Percentiles rank a stretch among this genome's conserved stretches.
phyloP scores from a whole-genome alignment of 2,113 vertebrate genomes.

The Pyxicephalus adspersus region DNA sequence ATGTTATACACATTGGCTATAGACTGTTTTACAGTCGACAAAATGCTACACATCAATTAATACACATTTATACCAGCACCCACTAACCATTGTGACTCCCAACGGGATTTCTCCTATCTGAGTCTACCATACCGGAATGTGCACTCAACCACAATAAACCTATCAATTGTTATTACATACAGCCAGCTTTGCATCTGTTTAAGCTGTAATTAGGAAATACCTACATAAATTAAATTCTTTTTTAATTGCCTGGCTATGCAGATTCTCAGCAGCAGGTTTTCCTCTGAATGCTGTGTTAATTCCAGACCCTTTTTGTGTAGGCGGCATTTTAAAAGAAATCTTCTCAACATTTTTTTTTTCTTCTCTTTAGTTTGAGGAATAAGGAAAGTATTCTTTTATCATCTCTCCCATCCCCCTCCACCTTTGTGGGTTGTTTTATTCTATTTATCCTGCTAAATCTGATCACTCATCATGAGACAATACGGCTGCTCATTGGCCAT shows the following conservation, averaged over 20 bases:
- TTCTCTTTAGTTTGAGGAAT: not conserved
- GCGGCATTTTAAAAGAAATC: slow-evolving; percentile 15
- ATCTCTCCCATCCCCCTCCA: slow-evolving; percentile 4
- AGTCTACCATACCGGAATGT: slow-evolving; percentile 6
- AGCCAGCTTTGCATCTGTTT: slow-evolving; percentile 30
- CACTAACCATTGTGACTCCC: not conserved
- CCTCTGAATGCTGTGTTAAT: not conserved
- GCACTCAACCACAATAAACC: slow-evolving; percentile 39
- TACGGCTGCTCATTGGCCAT: slow-evolving; percentile 14
- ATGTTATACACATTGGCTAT: not conserved
- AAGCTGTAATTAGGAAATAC: slow-evolving; percentile 50
- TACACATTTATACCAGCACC: slow-evolving; percentile 14
- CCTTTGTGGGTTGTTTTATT: not conserved
- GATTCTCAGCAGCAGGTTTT: slow-evolving; percentile 22
- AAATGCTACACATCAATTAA: slow-evolving; percentile 12
- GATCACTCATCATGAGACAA: slow-evolving; percentile 22
- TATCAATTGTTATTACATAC: slow-evolving; percentile 34
- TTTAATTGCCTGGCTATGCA: slow-evolving; percentile 33
- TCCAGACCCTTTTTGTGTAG: slow-evolving; percentile 17
- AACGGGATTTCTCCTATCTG: slow-evolving; percentile 8
- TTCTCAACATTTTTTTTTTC: slow-evolving; percentile 25
- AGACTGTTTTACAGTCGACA: slow-evolving; percentile 33
- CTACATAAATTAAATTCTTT: slow-evolving; percentile 55
- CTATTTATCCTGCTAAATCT: not conserved
- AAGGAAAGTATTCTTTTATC: not conserved